phyloP scores from a whole-genome alignment of 2,797 vertebrate genomes.

The Peromyscus attwateri region DNA sequence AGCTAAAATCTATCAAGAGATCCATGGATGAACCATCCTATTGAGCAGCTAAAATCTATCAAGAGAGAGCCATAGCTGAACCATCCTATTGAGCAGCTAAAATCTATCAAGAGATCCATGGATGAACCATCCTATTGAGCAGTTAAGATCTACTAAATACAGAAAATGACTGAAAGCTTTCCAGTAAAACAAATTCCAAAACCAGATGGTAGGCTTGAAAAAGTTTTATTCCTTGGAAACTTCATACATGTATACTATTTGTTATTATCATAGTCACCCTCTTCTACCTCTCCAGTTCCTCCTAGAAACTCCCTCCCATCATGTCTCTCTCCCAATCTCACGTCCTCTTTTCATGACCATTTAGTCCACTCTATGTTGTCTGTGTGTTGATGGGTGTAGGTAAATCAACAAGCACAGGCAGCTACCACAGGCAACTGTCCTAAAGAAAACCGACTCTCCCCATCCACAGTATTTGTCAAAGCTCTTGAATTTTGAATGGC shows the following conservation, averaged over 20 bases:
- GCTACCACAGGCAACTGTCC: not conserved
- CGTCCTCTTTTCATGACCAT: not conserved
- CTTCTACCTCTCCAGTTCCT: not conserved
- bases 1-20: not conserved
- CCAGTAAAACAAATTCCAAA: not conserved
- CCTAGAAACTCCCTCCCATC: not conserved
- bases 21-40: not conserved
- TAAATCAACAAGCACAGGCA: not conserved
- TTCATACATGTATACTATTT: not conserved
- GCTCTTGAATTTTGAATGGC: not conserved
- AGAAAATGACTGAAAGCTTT: not conserved
- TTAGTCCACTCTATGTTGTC: not conserved
- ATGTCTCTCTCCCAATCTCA: not conserved
- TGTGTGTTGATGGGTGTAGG: not conserved
- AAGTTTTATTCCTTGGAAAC: not conserved
- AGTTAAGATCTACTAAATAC: not conserved
- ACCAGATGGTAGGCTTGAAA: not conserved
- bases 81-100: no score
- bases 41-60: not conserved
- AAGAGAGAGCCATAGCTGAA: no score
- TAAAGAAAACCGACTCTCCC: no score
- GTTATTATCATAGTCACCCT: not conserved
- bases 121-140: not conserved
- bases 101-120: not conserved
- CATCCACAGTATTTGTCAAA: not conserved